Evolutionary conservation across 2,888 invertebrate species (phyloP), one percentile per base, ranked within the genome.

Genomic region (Tiliacea citrago): DNA sequence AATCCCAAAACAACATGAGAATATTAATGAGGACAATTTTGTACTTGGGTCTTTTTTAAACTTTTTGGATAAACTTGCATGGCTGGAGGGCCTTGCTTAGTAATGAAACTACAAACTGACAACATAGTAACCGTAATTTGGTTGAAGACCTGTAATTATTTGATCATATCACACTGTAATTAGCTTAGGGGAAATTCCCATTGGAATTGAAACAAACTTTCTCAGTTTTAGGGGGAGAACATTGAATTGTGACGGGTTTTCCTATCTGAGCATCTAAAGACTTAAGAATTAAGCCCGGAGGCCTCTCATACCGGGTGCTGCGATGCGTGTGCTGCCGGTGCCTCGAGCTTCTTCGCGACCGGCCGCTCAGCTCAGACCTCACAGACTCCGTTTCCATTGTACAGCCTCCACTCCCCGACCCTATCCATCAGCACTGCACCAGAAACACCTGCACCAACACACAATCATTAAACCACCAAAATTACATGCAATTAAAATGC

Each of bases 331-430:
- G 97, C 86, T 97, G 97, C 79, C 97, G 91, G 85, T 96, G 96
- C 88, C 98, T 97, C 58, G 98, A 97, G 85, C 98, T 98, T 80
- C 98, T 97, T 93, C 98, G 96, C 69, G 98, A 98, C 91, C 98
- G 97, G 92, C 98, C 98, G 95, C 99, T 99, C 91, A 98, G 97
- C 96, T 99, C 99, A 73, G 99, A 99, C 93, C 99, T 98, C 90
- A 99, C 98, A 89, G 99, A 99, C 97, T 99, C 99, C 90, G 98
- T 98, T 97, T 99, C 99, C 98, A 99, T 99, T 94, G 96, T 94
- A 89, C 87, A 86, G 88, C 87, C 86, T 77, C 68, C 81, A 82
- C 78, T 81, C 85, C 89, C 83, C 82, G 80, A 86, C 85, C 88
- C 92, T 92, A 94, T 87, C 96, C 96, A 95, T 95, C 90, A 89